Evolutionary conservation across 2,888 invertebrate species (phyloP).

Genomic region (Eupithecia vulgata): DNA sequence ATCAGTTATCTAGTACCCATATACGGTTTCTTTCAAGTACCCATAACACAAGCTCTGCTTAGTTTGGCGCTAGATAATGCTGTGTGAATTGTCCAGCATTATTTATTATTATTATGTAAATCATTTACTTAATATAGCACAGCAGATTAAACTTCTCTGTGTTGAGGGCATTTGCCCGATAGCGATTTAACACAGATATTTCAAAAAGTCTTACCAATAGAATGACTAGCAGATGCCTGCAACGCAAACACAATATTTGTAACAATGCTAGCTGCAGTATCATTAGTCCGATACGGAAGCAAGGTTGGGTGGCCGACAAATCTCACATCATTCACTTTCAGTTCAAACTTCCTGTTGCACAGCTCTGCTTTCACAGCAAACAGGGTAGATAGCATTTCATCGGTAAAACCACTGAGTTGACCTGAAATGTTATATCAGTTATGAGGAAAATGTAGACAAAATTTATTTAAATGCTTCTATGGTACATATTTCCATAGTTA

Average conservation of each 20-base stretch:
- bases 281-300: constrained; percentile 87
- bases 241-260: constrained; percentile 96
- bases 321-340: constrained; percentile 97
- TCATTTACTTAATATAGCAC: too few species aligned
- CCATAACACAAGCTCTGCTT: too few species aligned
- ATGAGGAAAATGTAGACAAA: neutral
- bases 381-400: constrained; percentile 93
- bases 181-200: too few species aligned
- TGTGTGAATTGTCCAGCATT: too few species aligned
- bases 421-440: constrained; percentile 59
- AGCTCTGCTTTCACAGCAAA: constrained; percentile 96
- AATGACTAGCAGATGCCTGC: constrained; percentile 95
- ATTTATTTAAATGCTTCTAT: neutral
- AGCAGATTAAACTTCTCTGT: too few species aligned
- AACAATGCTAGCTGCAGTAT: constrained; percentile 88
- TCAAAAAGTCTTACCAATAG: constrained; percentile 86
- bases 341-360: constrained; percentile 95
- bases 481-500: neutral
- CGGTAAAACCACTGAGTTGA: constrained; percentile 89
- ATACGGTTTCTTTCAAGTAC: too few species aligned
- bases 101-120: too few species aligned
- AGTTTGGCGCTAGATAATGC: too few species aligned
- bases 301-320: constrained; percentile 97
- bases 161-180: too few species aligned
- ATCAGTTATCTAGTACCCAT: too few species aligned